These are phyloP conservation scores for Nomada fabriciana DNA, from an alignment of 2,888 invertebrate species.

Conservation along the genomic window DNA sequence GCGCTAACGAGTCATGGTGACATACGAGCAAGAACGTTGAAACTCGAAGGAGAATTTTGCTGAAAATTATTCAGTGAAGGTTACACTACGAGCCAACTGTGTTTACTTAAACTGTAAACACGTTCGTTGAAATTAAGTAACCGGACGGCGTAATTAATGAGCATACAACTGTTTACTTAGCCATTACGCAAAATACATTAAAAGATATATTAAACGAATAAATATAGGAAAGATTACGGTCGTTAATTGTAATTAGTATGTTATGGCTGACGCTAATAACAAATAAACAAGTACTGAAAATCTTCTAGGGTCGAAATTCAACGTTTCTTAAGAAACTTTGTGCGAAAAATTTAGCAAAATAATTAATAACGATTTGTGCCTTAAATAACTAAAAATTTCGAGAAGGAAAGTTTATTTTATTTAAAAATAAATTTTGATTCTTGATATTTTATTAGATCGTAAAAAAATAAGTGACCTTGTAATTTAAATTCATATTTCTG, in stretches of 20 bases:
- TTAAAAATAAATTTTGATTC: background rate
- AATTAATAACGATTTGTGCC: slow-evolving; percentile 26
- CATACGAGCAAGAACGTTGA: slow-evolving; percentile 4
- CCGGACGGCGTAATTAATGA: background rate
- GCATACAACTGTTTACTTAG: background rate
- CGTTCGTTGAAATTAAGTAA: background rate
- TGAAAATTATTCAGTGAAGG: slow-evolving; percentile 4
- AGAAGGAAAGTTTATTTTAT: slow-evolving; percentile 22
- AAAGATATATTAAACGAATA: background rate
- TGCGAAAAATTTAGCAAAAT: slow-evolving; percentile 20
- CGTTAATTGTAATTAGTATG: background rate
- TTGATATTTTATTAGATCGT: too few species aligned
- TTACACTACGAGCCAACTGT: background rate
- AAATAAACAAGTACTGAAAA: background rate
- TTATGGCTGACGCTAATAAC: background rate
- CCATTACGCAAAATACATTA: background rate
- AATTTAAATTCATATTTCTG: background rate
- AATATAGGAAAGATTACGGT: background rate
- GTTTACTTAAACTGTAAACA: background rate
- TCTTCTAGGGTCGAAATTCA: background rate
- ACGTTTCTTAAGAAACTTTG: background rate
- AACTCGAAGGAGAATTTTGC: slow-evolving; percentile 18
- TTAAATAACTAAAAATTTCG: slow-evolving; percentile 42
- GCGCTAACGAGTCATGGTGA: slow-evolving; percentile 30
- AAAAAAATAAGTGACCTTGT: background rate